These are phyloP conservation scores for Parazoanthus swiftii DNA, from an alignment of 92 coral and sea anemone genomes.

Conservation along the genomic window DNA sequence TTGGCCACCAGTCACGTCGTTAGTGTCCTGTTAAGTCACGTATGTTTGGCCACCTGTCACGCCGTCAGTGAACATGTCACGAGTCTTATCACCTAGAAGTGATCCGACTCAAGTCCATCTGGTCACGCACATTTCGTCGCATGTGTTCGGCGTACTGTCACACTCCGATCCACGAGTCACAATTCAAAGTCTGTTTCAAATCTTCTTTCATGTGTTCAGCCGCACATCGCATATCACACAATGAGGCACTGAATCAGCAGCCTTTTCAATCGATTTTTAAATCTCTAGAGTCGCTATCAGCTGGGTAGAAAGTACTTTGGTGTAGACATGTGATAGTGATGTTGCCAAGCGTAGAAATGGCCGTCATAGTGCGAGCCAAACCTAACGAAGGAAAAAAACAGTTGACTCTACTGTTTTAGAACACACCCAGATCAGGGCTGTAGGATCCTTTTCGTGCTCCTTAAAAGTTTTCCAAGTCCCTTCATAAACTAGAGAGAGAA, in stretches of 20 bases:
- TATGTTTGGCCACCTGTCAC: too few species aligned
- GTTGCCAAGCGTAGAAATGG: constrained; percentile 79
- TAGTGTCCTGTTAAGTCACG: not conserved
- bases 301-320: constrained; percentile 88
- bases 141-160: not conserved
- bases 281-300: not conserved
- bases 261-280: not conserved
- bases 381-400: constrained; percentile 38
- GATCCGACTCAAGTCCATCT: not conserved
- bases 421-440: too few species aligned
- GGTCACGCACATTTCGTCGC: not conserved
- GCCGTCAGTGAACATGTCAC: too few species aligned
- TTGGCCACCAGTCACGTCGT: not conserved
- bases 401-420: too few species aligned
- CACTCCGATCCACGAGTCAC: not conserved
- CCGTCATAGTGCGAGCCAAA: constrained; percentile 79
- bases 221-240: not conserved
- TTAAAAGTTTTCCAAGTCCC: too few species aligned
- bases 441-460: too few species aligned
- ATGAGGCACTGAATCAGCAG: too few species aligned
- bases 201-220: not conserved
- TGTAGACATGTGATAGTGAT: constrained; percentile 96
- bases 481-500: too few species aligned
- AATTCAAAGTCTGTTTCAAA: not conserved
- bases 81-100: too few species aligned